Conservation (phyloP, 2,113 vertebrate genomes). For the Clinocottus analis region DNA sequence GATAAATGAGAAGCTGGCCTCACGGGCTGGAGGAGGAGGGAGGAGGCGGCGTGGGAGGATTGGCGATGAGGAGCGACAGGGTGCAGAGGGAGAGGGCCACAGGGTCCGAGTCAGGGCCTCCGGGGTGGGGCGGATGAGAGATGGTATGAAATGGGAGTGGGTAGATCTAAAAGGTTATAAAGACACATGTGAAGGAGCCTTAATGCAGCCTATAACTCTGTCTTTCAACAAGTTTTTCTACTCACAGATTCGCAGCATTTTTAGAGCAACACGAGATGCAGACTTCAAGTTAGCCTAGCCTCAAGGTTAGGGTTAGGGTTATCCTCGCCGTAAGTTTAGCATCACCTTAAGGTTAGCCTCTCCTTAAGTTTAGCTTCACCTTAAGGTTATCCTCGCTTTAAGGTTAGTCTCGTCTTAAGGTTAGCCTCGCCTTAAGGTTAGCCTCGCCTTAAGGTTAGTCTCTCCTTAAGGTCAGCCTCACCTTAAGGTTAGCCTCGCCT, state of each 20-base stretch:
- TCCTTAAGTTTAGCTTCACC: not conserved
- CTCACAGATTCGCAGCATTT: not conserved
- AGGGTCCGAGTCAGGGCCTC: slow-evolving; percentile 46
- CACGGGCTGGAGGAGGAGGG: slow-evolving; percentile 8
- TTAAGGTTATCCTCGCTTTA: no score
- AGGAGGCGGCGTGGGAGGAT: not conserved
- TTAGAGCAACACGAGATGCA: not conserved
- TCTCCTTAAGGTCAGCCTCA: not conserved
- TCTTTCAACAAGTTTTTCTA: not conserved
- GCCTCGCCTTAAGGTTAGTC: no score
- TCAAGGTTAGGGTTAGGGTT: no score
- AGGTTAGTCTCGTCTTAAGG: not conserved
- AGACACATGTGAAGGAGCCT: slow-evolving; percentile 6
- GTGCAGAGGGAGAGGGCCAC: slow-evolving; percentile 31
- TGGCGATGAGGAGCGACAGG: slow-evolving; percentile 37
- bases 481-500: not conserved
- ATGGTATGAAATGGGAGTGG: not conserved
- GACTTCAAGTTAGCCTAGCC: not conserved
- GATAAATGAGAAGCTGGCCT: slow-evolving; percentile 56
- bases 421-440: no score
- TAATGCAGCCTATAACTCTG: not conserved
- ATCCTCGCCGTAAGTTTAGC: no score
- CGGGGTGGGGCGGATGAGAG: slow-evolving; percentile 9
- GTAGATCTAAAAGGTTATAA: slow-evolving; percentile 16
- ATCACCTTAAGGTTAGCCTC: no score